Evolutionary conservation across 2,888 invertebrate genomes (phyloP).

Genomic region (Adelphocoris suturalis): DNA sequence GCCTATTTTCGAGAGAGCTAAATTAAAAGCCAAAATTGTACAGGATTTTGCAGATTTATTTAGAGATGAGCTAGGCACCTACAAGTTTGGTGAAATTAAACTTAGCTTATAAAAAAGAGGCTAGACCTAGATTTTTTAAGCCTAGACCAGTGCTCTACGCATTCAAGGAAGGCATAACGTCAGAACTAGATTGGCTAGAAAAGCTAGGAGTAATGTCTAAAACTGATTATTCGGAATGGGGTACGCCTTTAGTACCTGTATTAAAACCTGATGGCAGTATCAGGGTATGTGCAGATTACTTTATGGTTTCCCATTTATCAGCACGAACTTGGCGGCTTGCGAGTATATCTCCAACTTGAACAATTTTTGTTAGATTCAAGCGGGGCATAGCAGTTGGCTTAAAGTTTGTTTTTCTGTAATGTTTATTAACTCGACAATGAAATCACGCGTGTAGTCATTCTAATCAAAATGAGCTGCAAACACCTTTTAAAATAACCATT

Average conservation of each 20-base stretch:
- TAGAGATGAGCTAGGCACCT: not conserved
- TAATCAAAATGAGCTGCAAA: too few relatives aligned
- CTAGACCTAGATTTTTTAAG: conserved; percentile 71
- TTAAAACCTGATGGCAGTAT: conserved; percentile 67
- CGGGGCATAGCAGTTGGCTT: too few relatives aligned
- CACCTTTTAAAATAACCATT: too few relatives aligned
- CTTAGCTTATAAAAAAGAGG: not conserved
- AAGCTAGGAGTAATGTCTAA: conserved; percentile 67
- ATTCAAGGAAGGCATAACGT: conserved; percentile 53
- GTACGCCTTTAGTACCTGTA: conserved; percentile 63
- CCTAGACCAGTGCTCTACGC: conserved; percentile 71
- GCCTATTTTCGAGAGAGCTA: not conserved
- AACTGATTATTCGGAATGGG: conserved; percentile 71
- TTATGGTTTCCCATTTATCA: too few relatives aligned
- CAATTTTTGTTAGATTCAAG: too few relatives aligned
- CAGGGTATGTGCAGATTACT: conserved; percentile 73
- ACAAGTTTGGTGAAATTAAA: conserved; percentile 53
- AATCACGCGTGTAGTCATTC: too few relatives aligned
- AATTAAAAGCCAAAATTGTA: conserved; percentile 20
- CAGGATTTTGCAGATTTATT: conserved; percentile 39
- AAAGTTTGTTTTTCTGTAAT: too few relatives aligned
- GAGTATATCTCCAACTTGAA: too few relatives aligned
- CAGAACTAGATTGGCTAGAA: conserved; percentile 70
- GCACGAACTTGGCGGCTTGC: too few relatives aligned
- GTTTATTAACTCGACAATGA: too few relatives aligned